Base-by-base conservation (phyloP, 2,888 invertebrate species). In the Nasonovia ribisnigri region DNA sequence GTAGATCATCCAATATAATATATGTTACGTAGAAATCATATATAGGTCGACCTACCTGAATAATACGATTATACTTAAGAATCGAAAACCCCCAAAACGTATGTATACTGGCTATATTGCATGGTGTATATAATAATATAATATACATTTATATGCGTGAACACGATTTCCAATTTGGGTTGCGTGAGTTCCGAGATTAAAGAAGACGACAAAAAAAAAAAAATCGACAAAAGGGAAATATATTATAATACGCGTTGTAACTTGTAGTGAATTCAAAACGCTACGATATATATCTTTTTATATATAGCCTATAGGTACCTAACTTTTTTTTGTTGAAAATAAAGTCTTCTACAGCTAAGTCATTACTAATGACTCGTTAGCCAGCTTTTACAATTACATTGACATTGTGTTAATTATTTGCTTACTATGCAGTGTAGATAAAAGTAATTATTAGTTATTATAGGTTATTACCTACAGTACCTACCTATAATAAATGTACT, bases 131-230 rank as follows among this genome's bases (percentile, higher is more conserved):
- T 42, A 88, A 51, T 48, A 48, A 48, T n/a, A 87, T 46, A n/a
- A 51, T 51, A 51, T 36, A 24, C 11, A 42, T 54, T 77, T 6
- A 77, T 87, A 92, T 88, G 88, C 88, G 88, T 16, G 8, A 67
- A 92, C 88, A 92, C 88, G 88, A 88, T 92, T 92, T 92, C 88
- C 92, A 48, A 92, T 88, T 87, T 48, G 60, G 60, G n/a, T 51
- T 87, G 67, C 92, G 60, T 48, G 67, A 10, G 77, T 77, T 20
- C 20, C 46, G n/a, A 42, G 26, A 46, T 42, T 67, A 86, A 48
- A 46, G 29, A 48, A 46, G 57, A 51, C 16, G 67, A 13, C 11
- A 91, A 84, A 91, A 60, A 60, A 29, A n/a, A 43, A 46, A 90
- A 24, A 67, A 90, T 3, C 90, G 48, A 60, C 36, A 36, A 57